Base-by-base conservation (phyloP, 2,888 invertebrate species). In the Listrodromus nycthemerus region DNA sequence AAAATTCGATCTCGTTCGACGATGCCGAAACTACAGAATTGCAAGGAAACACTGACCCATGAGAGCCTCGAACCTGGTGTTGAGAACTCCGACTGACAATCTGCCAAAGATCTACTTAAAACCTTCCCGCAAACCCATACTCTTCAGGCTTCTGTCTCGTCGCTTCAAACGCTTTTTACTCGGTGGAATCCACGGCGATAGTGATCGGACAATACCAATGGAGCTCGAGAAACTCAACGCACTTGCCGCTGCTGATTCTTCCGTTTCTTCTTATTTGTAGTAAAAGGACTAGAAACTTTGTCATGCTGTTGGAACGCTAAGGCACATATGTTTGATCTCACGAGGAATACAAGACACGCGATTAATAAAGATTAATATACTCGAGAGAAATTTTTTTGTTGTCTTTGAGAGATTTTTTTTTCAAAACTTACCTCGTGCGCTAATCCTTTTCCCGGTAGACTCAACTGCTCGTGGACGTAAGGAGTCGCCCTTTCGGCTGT, bases 1-100 rank as follows among this genome's bases (percentile, higher is more conserved):
- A 84, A 96, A 96, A 89, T 96, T 97, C 90, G 97, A 97, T 89
- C 94, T 96, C 87, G 96, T 97, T 89, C 95, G 97, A 70, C 95
- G 96, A 88, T 97, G 97, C 94, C 95, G 96, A 89, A 96, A 97
- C 89, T 96, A 96, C 94, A 95, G 96, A 87, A 94, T 95, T 37
- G 95, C 94, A 88, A 93, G 95, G 79, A 94, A 95, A 83, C 94
- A 94, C 90, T 95, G 94, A 95, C 94, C 65, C 24, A 80, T 81
- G 71, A 80, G 82, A 85, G 83, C 69, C 73, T 75, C 80, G 27
- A 76, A 70, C 66, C 21, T 69, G 37, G 65, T 74, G 19, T 69
- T 67, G 8, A 84, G 63, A 30, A 76, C 78, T 61, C 69, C 81
- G 48, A 66, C 80, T 66, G 83, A 65, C 63, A 70, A 85, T n/a